Evolutionary conservation across 2,888 invertebrate genomes (phyloP), one percentile per base, ranked within the genome.

Genomic region (Drosophila fungiperda): DNA sequence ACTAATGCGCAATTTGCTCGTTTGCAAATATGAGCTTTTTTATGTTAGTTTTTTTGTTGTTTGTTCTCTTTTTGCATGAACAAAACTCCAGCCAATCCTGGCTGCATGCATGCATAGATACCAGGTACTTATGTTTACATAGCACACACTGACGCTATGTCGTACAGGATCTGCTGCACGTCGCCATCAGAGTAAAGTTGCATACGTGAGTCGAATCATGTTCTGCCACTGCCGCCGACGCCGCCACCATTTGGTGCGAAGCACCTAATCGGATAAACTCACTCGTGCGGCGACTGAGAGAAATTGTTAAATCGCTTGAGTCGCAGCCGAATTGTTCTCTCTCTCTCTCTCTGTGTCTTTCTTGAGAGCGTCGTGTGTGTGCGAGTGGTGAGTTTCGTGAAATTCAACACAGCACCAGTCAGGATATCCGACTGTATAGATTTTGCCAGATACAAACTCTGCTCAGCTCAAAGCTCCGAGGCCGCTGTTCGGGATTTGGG

Each of bases 161-260:
- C 32, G 45, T 15, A 50, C 53, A 73, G 70, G 80, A 80, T 76
- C 80, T 64, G 29, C 66, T 61, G 20, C 40, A 61, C 49, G 57
- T 68, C 57, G 49, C 78, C 62, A 73, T 35, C 55, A 36, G 35
- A n/a, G 15, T n/a, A 12, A 57, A 38, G 35, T 26, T 76, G 87
- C 71, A 65, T 86, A 88, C 89, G 83, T 84, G 83, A 65, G 66
- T 59, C 50, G 50, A 61, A 52, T 26, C 83, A 84, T 68, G 83
- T 72, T 57, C 38, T n/a, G n/a, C 45, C 32, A 35, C 26, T 36
- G 36, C 12, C 59, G 26, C 26, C 26, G 26, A 26, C 2, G 26
- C 2, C 26, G 29, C 29, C 29, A 1, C 29, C 0, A 29, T 29
- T 29, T 29, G 29, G 26, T 26, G 5, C 26, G 26, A 40, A 45